Conservation (phyloP, 35 echinoderm and acorn worm genomes). For the Nesometra sesokonis region DNA sequence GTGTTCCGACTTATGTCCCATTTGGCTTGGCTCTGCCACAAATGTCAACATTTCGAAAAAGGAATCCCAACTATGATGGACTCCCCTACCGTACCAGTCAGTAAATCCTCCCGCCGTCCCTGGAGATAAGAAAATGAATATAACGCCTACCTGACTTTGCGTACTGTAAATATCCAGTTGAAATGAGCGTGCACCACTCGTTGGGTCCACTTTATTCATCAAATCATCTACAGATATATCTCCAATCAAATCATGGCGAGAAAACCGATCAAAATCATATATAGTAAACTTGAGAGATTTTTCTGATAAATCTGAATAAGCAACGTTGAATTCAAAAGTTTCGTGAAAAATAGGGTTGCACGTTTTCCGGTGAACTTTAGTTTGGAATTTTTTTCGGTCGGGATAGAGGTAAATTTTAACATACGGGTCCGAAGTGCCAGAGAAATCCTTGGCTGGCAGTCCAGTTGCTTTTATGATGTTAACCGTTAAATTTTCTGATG, state of each 20-base stretch:
- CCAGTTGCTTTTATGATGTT: slow-evolving; percentile 61
- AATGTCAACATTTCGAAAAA: too few species aligned
- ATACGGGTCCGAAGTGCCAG: slow-evolving; percentile 91
- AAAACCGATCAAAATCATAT: slow-evolving; percentile 90
- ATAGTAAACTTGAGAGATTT: slow-evolving; percentile 89
- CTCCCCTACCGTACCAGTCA: too few species aligned
- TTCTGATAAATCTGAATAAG: slow-evolving; percentile 57
- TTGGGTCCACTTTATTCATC: slow-evolving; percentile 49
- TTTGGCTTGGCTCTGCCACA: too few species aligned
- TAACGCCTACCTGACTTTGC: not conserved
- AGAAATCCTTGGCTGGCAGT: slow-evolving; percentile 93
- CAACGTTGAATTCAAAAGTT: slow-evolving; percentile 72
- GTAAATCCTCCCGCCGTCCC: too few species aligned
- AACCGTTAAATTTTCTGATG: slow-evolving; percentile 67
- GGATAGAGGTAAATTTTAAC: slow-evolving; percentile 92
- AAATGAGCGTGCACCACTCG: not conserved
- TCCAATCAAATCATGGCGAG: slow-evolving; percentile 89
- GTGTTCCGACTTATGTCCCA: too few species aligned
- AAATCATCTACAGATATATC: slow-evolving; percentile 71
- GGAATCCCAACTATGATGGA: too few species aligned
- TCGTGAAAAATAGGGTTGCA: slow-evolving; percentile 89
- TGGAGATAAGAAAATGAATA: too few species aligned
- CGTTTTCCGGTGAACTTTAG: slow-evolving; percentile 87
- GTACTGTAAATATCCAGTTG: not conserved
- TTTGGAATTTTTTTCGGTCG: slow-evolving; percentile 85